A percentile compares a stretch with the other conserved stretches of the same genome.
Evolutionary conservation across 2,888 invertebrate species (phyloP).

Genomic region (Andrena hattorfiana): DNA sequence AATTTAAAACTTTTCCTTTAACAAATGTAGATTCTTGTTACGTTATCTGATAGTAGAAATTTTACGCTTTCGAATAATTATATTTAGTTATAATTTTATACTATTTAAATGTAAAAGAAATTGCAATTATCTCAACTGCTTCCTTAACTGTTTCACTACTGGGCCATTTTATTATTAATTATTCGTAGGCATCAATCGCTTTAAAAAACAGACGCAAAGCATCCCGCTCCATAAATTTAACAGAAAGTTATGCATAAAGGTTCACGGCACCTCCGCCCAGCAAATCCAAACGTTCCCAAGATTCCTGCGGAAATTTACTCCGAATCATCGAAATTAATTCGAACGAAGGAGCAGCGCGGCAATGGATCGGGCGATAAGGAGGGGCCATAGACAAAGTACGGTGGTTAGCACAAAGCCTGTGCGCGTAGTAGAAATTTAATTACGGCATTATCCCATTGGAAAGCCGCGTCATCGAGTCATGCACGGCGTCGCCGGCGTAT

Average conservation of each 20-base stretch:
- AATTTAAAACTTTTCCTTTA: too few relatives aligned
- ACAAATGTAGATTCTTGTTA: too few relatives aligned
- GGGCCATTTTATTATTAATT: too few relatives aligned
- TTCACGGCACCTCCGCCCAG: neutral
- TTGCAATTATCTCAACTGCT: too few relatives aligned
- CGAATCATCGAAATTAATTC: slow-evolving; percentile 47
- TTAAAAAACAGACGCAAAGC: neutral
- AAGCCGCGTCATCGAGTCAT: slow-evolving; percentile 33
- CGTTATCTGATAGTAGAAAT: too few relatives aligned
- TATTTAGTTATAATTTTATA: too few relatives aligned
- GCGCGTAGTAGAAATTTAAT: slow-evolving; percentile 56
- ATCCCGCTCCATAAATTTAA: neutral
- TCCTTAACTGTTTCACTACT: too few relatives aligned
- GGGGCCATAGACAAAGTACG: slow-evolving; percentile 43
- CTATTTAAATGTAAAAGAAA: too few relatives aligned
- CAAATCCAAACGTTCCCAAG: neutral
- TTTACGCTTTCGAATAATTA: too few relatives aligned
- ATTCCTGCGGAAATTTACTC: neutral
- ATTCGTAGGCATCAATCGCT: too few relatives aligned
- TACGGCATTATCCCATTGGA: slow-evolving; percentile 50
- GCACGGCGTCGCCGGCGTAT: slow-evolving; percentile 24
- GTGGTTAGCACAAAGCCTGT: slow-evolving; percentile 40
- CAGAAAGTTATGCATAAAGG: neutral
- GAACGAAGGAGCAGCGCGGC: neutral
- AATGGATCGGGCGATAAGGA: slow-evolving; percentile 28